Evolutionary conservation across 2,888 invertebrate species (phyloP), one percentile per base, ranked within the genome.

Genomic region (Temnothorax unifasciatus): DNA sequence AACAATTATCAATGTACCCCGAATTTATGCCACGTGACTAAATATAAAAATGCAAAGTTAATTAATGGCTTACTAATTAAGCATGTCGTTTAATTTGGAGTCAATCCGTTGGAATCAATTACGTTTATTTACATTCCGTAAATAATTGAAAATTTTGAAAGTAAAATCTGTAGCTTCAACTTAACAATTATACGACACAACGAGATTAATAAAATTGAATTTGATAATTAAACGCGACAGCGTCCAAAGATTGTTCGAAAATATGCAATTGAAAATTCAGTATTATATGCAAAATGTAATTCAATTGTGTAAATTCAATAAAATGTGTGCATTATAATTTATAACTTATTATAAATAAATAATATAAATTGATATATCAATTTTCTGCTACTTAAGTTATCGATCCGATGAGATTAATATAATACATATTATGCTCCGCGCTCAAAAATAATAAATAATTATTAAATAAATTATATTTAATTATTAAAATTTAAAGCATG

Each of bases 331-430:
- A 34, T 25, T 29, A 29, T 29, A 29, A 29, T 29, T 29, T 29
- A 29, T 29, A 29, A 13, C 13, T 25, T 57, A 57, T 25, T 25
- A 11, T 25, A 25, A 57, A 57, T 57, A 57, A 57, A 57, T 25
- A 57, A 57, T 57, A 57, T 57, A 57, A 57, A 57, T 57, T 57
- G 13, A 57, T 25, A 57, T 25, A 57, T 57, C 57, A 57, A 57
- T 57, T 57, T 57, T 25, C n/a, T 52, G 8, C n/a, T n/a, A 57
- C 57, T 57, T 57, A 25, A 21, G 6, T 57, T 13, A 57, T 57
- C 13, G 25, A 57, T 57, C 57, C 13, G 57, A 25, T 5, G 57
- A 57, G 5, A 47, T 5, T 5, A 47, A 5, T 44, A 13, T 54
- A 21, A 54, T 21, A 21, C 9, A 54, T n/a, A 52, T 8, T n/a